Base-by-base conservation (phyloP, 2,888 invertebrate species). In the Incurvaria masculella region DNA sequence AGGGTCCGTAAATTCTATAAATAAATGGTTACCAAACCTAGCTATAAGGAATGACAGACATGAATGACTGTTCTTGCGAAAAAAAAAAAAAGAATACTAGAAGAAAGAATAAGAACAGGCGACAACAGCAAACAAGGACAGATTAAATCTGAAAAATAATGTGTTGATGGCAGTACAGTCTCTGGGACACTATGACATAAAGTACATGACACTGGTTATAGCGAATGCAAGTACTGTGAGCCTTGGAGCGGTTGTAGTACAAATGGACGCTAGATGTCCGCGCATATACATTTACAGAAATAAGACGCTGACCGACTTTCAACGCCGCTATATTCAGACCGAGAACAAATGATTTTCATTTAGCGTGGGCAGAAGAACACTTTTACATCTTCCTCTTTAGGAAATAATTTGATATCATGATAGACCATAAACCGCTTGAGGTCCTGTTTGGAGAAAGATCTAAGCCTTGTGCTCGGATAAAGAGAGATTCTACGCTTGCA, bases 371-470 rank as follows among this genome's bases (percentile, higher is more conserved):
- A 2, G 59, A 65, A 8, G 59, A 63, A 48, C 56, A 58, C 46
- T 73, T 72, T 53, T 58, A 67, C 48, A 54, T 59, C 21, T 71
- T 63, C 50, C 33, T 72, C 4, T 61, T 53, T 51, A 70, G 72
- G 1, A 52, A 61, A 6, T 54, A 59, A 16, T 76, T 75, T 52
- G 61, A 59, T 2, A 52, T 60, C 6, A 14, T 40, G 5, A 40
- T 14, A 6, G 40, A 40, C n/a, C 40, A 40, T 18, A 40, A 40
- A 40, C 63, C 71, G 2, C 51, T 72, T 6, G 58, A 61, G 44
- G 10, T 23, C 51, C 48, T 60, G 18, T 59, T 61, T 44, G 49
- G 51, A 5, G 50, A 54, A 16, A 54, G 44, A 42, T 53, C 54
- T 2, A 54, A 52, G 44, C 23, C 23, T 6, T 23, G 23, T 10